Percentiles rank a stretch among this genome's conserved stretches.
phyloP scores from a whole-genome alignment of 2,797 vertebrate species.

The Molossus alvarezi region DNA sequence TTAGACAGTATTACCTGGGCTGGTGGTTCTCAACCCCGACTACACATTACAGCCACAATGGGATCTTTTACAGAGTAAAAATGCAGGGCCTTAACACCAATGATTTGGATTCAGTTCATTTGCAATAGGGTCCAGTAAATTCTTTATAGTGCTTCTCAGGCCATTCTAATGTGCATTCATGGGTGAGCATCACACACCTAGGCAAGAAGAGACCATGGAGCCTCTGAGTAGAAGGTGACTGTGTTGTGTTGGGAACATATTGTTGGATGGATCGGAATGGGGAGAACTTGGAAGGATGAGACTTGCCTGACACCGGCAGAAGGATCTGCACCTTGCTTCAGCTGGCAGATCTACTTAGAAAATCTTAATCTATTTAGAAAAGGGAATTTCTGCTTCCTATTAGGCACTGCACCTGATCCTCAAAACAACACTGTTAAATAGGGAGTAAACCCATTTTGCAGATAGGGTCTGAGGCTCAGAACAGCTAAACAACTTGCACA shows the following conservation, averaged over 20 bases:
- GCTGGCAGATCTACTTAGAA: neutral
- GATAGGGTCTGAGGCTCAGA: neutral
- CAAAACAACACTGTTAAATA: neutral
- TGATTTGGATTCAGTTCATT: neutral
- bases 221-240: neutral
- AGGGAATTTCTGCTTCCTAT: neutral
- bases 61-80: neutral
- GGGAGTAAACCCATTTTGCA: neutral
- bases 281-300: neutral
- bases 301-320: neutral
- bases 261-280: neutral
- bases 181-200: neutral
- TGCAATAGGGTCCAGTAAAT: neutral
- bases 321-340: neutral
- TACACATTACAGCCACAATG: fast-evolving
- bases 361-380: neutral
- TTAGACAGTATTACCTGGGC: neutral
- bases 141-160: neutral
- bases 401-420: neutral
- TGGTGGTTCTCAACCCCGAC: neutral
- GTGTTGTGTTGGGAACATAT: neutral
- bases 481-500: neutral
- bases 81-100: neutral
- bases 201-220: neutral
- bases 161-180: neutral